Base-by-base conservation (phyloP, 2,888 invertebrate genomes). In the Parnassius mnemosyne region DNA sequence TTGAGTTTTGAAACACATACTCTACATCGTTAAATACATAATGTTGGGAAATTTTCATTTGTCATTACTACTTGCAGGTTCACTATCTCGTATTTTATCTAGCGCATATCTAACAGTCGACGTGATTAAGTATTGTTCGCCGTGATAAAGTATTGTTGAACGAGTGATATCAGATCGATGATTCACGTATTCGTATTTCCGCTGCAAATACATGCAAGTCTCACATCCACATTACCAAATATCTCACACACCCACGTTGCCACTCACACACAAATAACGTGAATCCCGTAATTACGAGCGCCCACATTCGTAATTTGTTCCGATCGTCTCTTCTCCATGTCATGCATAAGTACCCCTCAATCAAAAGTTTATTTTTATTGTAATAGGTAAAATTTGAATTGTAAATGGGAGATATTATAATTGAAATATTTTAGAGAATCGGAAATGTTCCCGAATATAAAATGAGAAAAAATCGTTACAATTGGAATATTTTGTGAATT, bases 251-350 rank as follows among this genome's bases (percentile, higher is more conserved):
- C 47, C 47, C 41, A 58, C 54, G 25, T 13, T 43, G 51, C 47
- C 41, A 42, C 53, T 47, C 47, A 52, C 56, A 43, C 57, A 47
- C 44, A 34, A 25, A 53, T 42, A 58, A 11, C 50, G 13, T 20
- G 51, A 55, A 59, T 55, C 42, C 55, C 51, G 47, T 59, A 59
- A 63, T 63, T 57, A 57, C 61, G 55, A 12, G 59, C 63, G 63
- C 63, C 59, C 63, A 63, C 63, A 52, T 55, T 46, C 34, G 55
- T 56, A 51, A 61, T 56, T 58, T 41, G 62, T 51, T 41, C 20
- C 41, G 47, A 60, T 60, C 53, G 60, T 25, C 42, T 42, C 16
- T 12, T 16, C 25, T 44, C 11, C 51, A 58, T 52, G 61, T 52
- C 61, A 47, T 52, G 50, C 42, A 12, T 51, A 44, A 52, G 51